Conservation (phyloP, 2,797 vertebrate species). For the Ctenochaetus hawaiiensis region DNA sequence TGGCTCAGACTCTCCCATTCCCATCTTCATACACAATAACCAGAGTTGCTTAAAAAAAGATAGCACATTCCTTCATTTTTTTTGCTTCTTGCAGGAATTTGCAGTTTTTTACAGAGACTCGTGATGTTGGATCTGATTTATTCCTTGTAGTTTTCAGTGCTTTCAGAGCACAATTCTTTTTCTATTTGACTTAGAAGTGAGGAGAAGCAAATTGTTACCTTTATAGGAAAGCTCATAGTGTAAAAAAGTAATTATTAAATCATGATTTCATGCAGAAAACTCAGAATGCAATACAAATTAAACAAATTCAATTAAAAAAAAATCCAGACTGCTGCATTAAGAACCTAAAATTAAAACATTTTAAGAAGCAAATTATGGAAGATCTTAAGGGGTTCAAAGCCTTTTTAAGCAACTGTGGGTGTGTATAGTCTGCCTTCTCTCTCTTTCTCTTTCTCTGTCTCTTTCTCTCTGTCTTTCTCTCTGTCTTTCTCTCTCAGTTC, state of each 20-base stretch:
- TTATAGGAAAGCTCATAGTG: neutral
- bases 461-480: neutral
- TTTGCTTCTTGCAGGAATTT: slow-evolving; percentile 1
- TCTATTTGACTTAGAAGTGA: neutral
- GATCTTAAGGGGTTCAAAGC: slow-evolving; percentile 14
- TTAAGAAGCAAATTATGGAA: neutral
- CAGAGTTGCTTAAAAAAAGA: slow-evolving; percentile 68
- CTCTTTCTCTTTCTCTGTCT: slow-evolving; percentile 5
- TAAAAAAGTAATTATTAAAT: neutral
- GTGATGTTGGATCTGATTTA: neutral
- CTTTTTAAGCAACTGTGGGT: slow-evolving; percentile 73
- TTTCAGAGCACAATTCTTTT: slow-evolving; percentile 1
- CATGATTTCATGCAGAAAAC: neutral
- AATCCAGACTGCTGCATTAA: neutral
- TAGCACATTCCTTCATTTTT: neutral
- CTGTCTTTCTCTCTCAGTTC: slow-evolving; percentile 55
- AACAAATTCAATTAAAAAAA: neutral
- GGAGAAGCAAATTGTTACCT: neutral
- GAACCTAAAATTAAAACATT: neutral
- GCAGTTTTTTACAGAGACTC: neutral
- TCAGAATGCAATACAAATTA: neutral
- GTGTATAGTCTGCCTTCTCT: slow-evolving; percentile 47
- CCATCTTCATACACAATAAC: slow-evolving; percentile 57
- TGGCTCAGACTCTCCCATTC: slow-evolving; percentile 56
- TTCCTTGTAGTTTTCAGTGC: too few species aligned